Percentiles rank a stretch among this genome's conserved stretches.
phyloP scores from a whole-genome alignment of 2,888 invertebrate species.

The Zeuzera pyrina region DNA sequence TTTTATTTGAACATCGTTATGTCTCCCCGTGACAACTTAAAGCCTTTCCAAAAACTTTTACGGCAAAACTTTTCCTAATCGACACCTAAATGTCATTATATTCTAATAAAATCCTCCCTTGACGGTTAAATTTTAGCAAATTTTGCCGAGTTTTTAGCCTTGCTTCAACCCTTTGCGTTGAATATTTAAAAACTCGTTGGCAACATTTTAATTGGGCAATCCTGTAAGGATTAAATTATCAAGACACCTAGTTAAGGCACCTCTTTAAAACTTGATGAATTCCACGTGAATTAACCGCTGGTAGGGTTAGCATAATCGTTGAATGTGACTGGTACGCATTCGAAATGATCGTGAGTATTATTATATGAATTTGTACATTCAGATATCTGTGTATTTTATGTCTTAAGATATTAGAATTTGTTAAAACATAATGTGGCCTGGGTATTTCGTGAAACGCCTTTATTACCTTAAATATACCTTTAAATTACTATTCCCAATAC shows the following conservation, averaged over 20 bases:
- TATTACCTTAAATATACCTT: too few species aligned
- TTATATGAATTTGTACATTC: too few species aligned
- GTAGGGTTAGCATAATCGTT: too few species aligned
- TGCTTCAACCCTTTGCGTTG: slow-evolving; percentile 52
- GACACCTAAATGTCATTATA: slow-evolving; percentile 69
- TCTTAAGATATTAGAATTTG: too few species aligned
- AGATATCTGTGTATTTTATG: too few species aligned
- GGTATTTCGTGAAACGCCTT: too few species aligned
- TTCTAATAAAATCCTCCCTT: slow-evolving; percentile 53
- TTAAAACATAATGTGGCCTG: too few species aligned
- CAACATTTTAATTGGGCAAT: slow-evolving; percentile 69
- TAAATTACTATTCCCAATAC: too few species aligned
- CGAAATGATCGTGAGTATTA: too few species aligned
- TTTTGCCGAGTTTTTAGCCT: slow-evolving; percentile 58
- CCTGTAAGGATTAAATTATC: slow-evolving; percentile 70
- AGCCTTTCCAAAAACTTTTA: slow-evolving; percentile 38
- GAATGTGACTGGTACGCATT: too few species aligned
- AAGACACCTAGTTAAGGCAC: slow-evolving; percentile 69
- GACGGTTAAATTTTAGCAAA: slow-evolving; percentile 63
- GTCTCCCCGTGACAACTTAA: slow-evolving; percentile 31
- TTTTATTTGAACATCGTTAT: too few species aligned
- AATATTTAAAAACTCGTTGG: slow-evolving; percentile 73
- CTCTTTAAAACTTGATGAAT: slow-evolving; percentile 65
- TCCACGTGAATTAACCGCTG: slow-evolving; percentile 62
- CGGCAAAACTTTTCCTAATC: slow-evolving; percentile 55